Base-by-base conservation (phyloP, 1,140 invertebrate genomes). In the Drosophila ananassae region DNA sequence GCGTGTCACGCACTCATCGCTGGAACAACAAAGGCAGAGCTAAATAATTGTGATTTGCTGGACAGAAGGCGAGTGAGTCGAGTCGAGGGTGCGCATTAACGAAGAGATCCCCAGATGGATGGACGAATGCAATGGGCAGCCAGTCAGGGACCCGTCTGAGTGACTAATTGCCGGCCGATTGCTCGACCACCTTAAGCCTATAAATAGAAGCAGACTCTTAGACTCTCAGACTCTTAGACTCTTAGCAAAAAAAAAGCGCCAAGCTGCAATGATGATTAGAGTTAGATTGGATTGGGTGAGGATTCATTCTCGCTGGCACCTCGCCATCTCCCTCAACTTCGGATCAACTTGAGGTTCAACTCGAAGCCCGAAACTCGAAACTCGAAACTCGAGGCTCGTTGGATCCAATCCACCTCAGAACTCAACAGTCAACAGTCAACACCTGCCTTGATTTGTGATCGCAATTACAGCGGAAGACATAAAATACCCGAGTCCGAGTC, bases 141-240 rank as follows among this genome's bases (percentile, higher is more conserved):
- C 12, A n/a, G 34, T 37, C 24, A 44, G n/a, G 48, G n/a, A 54
- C 22, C 56, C 64, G 60, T 77, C 73, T 73, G 74, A 85, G 82
- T 78, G 78, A 82, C 82, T 85, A 87, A 85, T 85, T 85, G 82
- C 78, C 69, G 52, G 67, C 50, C 68, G 78, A 87, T 82, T 81
- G 78, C 81, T 53, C 47, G 41, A 54, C 56, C 48, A 85, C 55
- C 66, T 44, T 22, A 51, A 44, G 4, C 68, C 79, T 84, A 84
- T 83, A 84, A 87, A 85, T 87, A 85, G 73, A 66, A 58, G 12
- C 50, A 51, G 28, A 64, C 17, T 17, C 17, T 17, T n/a, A n/a
- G n/a, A 17, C 17, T 17, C 17, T 17, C 1, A 17, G 17, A 17
- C 17, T 17, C 17, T 17, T 17, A 17, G 17, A 17, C 41, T 50